A percentile compares a stretch with the other conserved stretches of the same genome.
These are phyloP conservation scores for Porphyrio hochstetteri DNA, from an alignment of 2,113 vertebrate species.

Conservation along the genomic window DNA sequence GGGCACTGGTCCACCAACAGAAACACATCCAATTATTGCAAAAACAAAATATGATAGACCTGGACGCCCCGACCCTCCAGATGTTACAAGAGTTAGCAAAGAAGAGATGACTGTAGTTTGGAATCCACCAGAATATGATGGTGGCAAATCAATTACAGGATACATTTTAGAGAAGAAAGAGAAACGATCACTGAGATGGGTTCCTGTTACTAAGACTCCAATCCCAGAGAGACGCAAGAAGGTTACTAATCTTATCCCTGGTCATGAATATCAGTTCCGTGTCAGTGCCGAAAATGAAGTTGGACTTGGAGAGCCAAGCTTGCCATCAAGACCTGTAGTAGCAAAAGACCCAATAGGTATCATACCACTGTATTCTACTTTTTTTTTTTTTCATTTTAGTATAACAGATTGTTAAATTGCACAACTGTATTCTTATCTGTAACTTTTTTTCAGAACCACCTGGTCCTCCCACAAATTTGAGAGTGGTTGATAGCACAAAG, in stretches of 20 bases:
- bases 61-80: slow-evolving; percentile 89
- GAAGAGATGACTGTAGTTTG: slow-evolving; percentile 96
- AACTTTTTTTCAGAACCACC: slow-evolving; percentile 85
- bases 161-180: slow-evolving; percentile 96
- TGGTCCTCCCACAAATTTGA: slow-evolving; percentile 91
- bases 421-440: neutral
- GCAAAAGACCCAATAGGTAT: slow-evolving; percentile 95
- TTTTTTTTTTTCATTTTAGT: neutral
- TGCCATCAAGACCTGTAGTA: slow-evolving; percentile 88
- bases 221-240: slow-evolving; percentile 85
- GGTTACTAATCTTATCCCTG: slow-evolving; percentile 90
- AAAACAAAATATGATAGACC: slow-evolving; percentile 92
- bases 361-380: neutral
- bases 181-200: slow-evolving; percentile 89
- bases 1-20: slow-evolving; percentile 92
- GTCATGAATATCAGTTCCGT: slow-evolving; percentile 96
- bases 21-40: slow-evolving; percentile 89
- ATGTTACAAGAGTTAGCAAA: slow-evolving; percentile 89
- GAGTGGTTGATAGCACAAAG: slow-evolving; percentile 92
- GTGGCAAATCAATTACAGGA: slow-evolving; percentile 93
- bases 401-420: neutral
- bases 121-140: slow-evolving; percentile 92
- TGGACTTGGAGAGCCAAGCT: slow-evolving; percentile 90
- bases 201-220: slow-evolving; percentile 89
- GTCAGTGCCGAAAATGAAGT: slow-evolving; percentile 98